Conservation (phyloP, 1,140 invertebrate genomes). For the Idris sp. region DNA sequence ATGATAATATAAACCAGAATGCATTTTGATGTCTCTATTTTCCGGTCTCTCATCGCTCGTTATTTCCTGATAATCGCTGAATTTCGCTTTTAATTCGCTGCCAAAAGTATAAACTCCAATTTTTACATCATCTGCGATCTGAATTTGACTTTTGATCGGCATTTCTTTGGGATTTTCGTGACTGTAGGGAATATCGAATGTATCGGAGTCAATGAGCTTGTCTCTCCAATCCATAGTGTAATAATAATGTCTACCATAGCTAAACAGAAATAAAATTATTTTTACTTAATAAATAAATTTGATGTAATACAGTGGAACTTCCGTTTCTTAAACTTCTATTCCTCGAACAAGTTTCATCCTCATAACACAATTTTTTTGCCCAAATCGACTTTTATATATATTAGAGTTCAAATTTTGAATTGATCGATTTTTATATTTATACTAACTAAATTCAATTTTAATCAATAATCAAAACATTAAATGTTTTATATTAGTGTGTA, state of each 20-base stretch:
- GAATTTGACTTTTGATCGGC: slow-evolving; percentile 81
- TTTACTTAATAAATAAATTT: not conserved
- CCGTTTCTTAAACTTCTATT: too few relatives aligned
- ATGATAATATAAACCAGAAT: slow-evolving; percentile 91
- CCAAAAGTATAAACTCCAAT: slow-evolving; percentile 80
- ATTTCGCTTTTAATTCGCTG: slow-evolving; percentile 85
- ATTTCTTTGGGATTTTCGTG: slow-evolving; percentile 88
- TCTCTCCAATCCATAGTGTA: slow-evolving; percentile 90
- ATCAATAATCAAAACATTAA: too few relatives aligned
- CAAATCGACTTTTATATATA: too few relatives aligned
- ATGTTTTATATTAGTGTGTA: too few relatives aligned
- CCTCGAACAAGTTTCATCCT: too few relatives aligned
- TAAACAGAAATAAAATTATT: slow-evolving; percentile 12
- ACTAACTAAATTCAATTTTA: too few relatives aligned
- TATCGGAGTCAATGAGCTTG: slow-evolving; percentile 86
- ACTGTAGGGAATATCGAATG: slow-evolving; percentile 85
- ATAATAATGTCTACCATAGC: slow-evolving; percentile 81
- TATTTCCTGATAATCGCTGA: slow-evolving; percentile 86
- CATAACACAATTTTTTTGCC: too few relatives aligned
- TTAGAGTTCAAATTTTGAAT: too few relatives aligned
- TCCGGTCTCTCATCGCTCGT: slow-evolving; percentile 91
- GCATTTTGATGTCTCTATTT: slow-evolving; percentile 88
- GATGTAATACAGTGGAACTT: too few relatives aligned
- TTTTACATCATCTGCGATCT: slow-evolving; percentile 79
- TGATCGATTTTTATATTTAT: too few relatives aligned